Evolutionary conservation across 1,140 invertebrate species (phyloP), one percentile per base, ranked within the genome.

Genomic region (Drosophila navojoa): DNA sequence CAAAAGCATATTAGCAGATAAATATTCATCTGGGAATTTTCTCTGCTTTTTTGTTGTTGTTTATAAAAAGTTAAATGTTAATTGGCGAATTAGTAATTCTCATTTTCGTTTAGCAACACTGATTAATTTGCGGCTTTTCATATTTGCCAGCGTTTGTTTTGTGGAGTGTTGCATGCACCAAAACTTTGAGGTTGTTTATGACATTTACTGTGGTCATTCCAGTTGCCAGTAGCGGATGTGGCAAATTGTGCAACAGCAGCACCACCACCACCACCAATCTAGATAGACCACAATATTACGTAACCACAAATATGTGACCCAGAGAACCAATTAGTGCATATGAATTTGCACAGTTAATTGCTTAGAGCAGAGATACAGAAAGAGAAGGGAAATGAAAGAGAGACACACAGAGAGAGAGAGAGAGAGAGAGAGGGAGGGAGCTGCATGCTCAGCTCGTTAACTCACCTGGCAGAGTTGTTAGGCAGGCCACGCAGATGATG

Each of bases 381-480:
- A n/a, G 40, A n/a, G 49, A 53, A 13, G 7, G 13, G 38, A 10
- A 22, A 22, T 22, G 1, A 22, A 22, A 22, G 19, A n/a, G 40
- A n/a, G 6, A n/a, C n/a, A n/a, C n/a, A n/a, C n/a, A 1, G 40
- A 1, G 49, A 53, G 13, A 15, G 13, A 45, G n/a, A 27, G 40
- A 42, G 40, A 44, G 42, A 9, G 15, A 16, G 15, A 10, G 42
- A 15, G 11, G 3, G 13, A 42, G 40, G 3, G 40, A 13, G 27
- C 25, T 27, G 49, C 22, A 13, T 13, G 19, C 32, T 9, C 38
- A 13, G 38, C 35, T 67, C 47, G 47, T 52, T 40, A 16, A 29
- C 82, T 82, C 16, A 87, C 82, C 82, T 89, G 82, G 82, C 54
- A 82, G 42, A 19, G 71, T 52, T 67, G 79, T 74, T 53, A 87